Evolutionary conservation across 2,888 invertebrate species (phyloP).

Genomic region (Cerastis leucographa): DNA sequence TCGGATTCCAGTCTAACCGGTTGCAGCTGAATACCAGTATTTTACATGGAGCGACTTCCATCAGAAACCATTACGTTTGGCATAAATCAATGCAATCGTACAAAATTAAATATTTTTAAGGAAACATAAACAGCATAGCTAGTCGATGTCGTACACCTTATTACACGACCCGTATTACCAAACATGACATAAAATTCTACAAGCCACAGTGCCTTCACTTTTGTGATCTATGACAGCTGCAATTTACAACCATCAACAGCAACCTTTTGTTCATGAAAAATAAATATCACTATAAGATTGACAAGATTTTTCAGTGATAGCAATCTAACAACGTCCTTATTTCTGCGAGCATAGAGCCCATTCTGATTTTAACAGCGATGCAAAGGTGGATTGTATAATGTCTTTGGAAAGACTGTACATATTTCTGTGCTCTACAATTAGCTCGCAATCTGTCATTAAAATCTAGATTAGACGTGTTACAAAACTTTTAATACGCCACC

Average conservation of each 20-base stretch:
- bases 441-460: constrained; percentile 48
- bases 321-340: neutral
- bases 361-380: neutral
- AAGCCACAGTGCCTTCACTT: neutral
- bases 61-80: neutral
- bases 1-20: too few species aligned
- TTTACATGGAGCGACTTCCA: too few species aligned
- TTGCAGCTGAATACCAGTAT: too few species aligned
- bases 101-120: neutral
- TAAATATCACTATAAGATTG: neutral
- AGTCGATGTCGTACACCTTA: constrained; percentile 7
- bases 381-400: neutral
- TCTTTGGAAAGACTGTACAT: constrained; percentile 1
- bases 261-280: neutral
- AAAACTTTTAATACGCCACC: constrained; percentile 55
- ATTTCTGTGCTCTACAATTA: constrained; percentile 37
- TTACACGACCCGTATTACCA: constrained; percentile 31
- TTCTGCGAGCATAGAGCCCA: neutral
- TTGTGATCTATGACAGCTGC: neutral
- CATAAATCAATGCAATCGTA: neutral
- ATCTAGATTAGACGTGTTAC: constrained; percentile 46
- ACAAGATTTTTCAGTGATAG: neutral
- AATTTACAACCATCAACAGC: neutral
- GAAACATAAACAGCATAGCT: constrained; percentile 28
- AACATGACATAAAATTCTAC: constrained; percentile 26